A percentile compares a stretch with the other conserved stretches of the same genome.
These are phyloP conservation scores for Oophaga pumilio DNA, from an alignment of 2,113 vertebrate species.

Conservation along the genomic window DNA sequence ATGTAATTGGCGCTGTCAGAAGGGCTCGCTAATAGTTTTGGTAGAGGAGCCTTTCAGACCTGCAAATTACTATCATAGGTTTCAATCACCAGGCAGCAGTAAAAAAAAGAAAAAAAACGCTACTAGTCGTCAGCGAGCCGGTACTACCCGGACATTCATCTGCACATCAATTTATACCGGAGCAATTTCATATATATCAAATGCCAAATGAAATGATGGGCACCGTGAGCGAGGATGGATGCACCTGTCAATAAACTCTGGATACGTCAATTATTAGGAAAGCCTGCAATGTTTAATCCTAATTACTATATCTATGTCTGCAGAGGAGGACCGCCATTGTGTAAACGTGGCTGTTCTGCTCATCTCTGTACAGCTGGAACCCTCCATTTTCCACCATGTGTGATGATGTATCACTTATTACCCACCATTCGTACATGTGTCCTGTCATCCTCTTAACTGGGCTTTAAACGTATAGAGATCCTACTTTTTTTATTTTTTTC, in stretches of 20 bases:
- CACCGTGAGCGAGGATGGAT: background rate
- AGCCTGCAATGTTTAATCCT: background rate
- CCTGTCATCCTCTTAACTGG: background rate
- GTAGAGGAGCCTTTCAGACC: background rate
- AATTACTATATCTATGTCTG: conserved; percentile 4
- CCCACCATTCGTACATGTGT: background rate
- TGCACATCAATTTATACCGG: conserved; percentile 12
- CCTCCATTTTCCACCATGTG: no score
- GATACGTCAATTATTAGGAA: conserved; percentile 10
- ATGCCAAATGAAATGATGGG: background rate
- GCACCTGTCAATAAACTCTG: conserved; percentile 3
- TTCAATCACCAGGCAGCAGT: conserved; percentile 8
- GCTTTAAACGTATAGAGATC: background rate
- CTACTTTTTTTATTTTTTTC: background rate
- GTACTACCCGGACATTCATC: conserved; percentile 1
- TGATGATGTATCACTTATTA: background rate
- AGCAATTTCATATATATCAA: background rate
- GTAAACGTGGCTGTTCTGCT: background rate
- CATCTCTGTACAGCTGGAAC: background rate
- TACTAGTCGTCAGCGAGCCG: background rate
- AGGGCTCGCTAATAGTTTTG: background rate
- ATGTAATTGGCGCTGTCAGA: background rate
- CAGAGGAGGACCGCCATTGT: background rate
- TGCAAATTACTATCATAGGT: conserved; percentile 13
- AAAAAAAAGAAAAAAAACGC: background rate